These are phyloP conservation scores for Netelia fuscicornis DNA, from an alignment of 2,888 invertebrate genomes.

Conservation along the genomic window DNA sequence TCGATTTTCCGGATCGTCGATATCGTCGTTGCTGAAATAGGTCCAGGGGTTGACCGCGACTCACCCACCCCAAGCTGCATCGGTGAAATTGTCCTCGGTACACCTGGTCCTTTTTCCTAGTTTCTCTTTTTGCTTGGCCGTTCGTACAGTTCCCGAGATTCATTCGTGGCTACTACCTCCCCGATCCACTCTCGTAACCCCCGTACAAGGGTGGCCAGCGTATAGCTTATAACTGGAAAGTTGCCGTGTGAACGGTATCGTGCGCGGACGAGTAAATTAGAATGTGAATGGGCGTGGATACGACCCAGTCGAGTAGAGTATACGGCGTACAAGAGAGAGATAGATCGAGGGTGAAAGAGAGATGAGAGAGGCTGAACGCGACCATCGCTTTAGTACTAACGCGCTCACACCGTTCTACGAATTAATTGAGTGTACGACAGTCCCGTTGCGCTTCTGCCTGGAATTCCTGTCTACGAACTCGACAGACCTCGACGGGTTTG, in stretches of 20 bases:
- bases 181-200: too few species aligned
- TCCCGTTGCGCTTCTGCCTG: conserved; percentile 3
- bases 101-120: neutral
- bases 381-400: conserved; percentile 48
- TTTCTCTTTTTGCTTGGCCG: conserved; percentile 19
- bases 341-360: too few species aligned
- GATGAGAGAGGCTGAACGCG: conserved; percentile 4
- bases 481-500: neutral
- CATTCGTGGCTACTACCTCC: neutral
- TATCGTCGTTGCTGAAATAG: conserved; percentile 16
- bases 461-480: neutral
- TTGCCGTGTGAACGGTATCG: conserved; percentile 19
- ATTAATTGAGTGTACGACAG: conserved; percentile 49
- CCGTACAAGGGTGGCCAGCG: neutral
- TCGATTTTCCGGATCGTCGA: conserved; percentile 18
- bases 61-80: conserved; percentile 2
- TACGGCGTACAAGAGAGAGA: too few species aligned
- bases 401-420: conserved; percentile 16
- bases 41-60: neutral
- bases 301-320: conserved; percentile 27
- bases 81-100: neutral
- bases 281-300: conserved; percentile 20
- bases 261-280: conserved; percentile 32
- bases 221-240: neutral
- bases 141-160: conserved; percentile 19